Conservation (phyloP, 2,888 invertebrate genomes). For the Macroteleia sp. region DNA sequence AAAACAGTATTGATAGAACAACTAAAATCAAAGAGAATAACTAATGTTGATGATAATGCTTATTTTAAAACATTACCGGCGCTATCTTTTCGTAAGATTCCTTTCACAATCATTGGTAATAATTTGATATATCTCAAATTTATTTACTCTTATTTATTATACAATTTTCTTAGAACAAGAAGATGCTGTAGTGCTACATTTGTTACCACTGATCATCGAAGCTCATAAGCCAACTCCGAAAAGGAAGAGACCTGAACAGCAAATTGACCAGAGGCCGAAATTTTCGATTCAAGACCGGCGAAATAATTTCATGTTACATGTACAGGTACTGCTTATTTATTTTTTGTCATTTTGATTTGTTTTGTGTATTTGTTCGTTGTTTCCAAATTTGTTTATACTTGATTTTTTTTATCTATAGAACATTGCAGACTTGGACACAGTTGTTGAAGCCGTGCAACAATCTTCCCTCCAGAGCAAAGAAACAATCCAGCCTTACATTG, state of each 20-base stretch:
- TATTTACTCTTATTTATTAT: neutral
- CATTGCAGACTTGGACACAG: constrained; percentile 12
- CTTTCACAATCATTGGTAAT: neutral
- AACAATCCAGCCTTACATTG: constrained; percentile 17
- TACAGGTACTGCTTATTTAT: constrained; percentile 5
- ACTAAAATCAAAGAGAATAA: neutral
- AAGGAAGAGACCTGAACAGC: constrained; percentile 5
- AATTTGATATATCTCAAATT: constrained; percentile 4
- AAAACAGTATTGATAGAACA: constrained; percentile 4
- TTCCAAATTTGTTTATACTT: neutral
- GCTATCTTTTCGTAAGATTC: constrained; percentile 1
- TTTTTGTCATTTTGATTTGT: constrained; percentile 2
- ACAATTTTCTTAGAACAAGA: constrained; percentile 18
- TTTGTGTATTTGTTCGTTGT: neutral
- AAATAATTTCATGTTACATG: constrained; percentile 14
- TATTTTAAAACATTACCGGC: constrained; percentile 16
- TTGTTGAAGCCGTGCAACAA: constrained; percentile 1
- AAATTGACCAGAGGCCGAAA: constrained; percentile 5
- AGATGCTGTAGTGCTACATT: constrained; percentile 18
- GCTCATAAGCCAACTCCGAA: constrained; percentile 6
- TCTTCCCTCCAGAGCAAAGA: constrained; percentile 5
- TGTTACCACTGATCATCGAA: constrained; percentile 13
- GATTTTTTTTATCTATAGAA: constrained; percentile 10
- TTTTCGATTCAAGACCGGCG: constrained; percentile 11
- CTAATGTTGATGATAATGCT: constrained; percentile 4